Base-by-base conservation (phyloP, 2,797 vertebrate genomes). In the Phylloscopus collybita region DNA sequence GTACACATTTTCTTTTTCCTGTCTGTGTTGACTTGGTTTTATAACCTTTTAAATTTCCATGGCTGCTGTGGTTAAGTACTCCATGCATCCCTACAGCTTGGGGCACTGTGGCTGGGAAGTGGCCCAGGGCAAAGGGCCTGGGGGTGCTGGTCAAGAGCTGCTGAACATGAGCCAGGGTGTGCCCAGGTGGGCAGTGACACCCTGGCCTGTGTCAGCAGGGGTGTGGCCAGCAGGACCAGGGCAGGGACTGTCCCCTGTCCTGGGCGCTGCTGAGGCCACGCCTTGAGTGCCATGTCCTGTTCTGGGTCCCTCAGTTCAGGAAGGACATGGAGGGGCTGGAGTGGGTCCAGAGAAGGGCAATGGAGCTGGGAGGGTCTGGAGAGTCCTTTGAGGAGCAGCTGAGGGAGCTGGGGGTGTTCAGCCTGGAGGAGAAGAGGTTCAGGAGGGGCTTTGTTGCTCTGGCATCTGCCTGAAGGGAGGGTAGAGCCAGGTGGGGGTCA, bases 131-230 rank as follows among this genome's bases (percentile, higher is more conserved):
- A 56, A 74, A 66, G 16, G n/a, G 8, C 56, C 47, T 16, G 16
- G 47, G 38, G 6, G 5, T 40, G 40, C 38, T 60, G 62, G n/a
- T 23, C 7, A 30, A 22, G 27, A 38, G 38, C 13, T 15, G 64
- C 29, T 61, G 73, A 40, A 34, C 4, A 38, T 12, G 56, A 47
- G 13, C 29, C 49, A 47, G 23, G 4, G 2, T 19, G 18, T 60
- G 62, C 23, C 38, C 54, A 45, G 47, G 13, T 7, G n/a, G n/a
- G 6, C n/a, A 20, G 17, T 9, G 64, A 3, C 47, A 32, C 16
- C 25, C 22, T 38, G 27, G 22, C 3, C 13, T 69, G 29, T 1
- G 0, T 11, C 34, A 69, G 49, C 11, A 47, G 0, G 1, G 6
- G 12, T 26, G 53, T 29, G 10, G 5, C 18, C 38, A 60, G 54